Base-by-base conservation (phyloP, 2,888 invertebrate species). In the Neoaliturus tenellus region DNA sequence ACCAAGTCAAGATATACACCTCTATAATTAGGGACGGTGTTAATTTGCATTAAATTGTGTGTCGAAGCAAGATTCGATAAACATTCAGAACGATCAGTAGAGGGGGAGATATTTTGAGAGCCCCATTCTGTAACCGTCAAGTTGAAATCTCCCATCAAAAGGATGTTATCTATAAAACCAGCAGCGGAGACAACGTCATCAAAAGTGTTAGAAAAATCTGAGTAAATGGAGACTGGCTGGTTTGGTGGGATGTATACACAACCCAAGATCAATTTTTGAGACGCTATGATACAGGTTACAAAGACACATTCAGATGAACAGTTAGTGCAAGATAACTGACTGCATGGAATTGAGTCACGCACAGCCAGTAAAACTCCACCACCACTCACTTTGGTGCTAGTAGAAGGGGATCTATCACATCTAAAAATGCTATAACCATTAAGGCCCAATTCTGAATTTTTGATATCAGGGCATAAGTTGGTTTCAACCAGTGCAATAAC, bases 91-190 rank as follows among this genome's bases (percentile, higher is more conserved):
- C n/a, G n/a, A n/a, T 25, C 14, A 5, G 55, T 14, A 25, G 20
- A 20, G 20, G 23, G 20, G 3, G 23, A 20, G 55, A 5, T 14
- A 5, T 55, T 5, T 23, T 14, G 44, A 1, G 5, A 20, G 8
- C 20, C 20, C 41, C 75, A 75, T 8, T 41, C 75, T 25, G 51
- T 35, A 14, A 35, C 25, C 3, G 44, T 23, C 75, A 41, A 14
- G 25, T 73, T 73, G 20, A 73, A 73, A 12, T 73, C 35, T 3
- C 73, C 73, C 0, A 73, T n/a, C n/a, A n/a, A n/a, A n/a, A n/a
- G n/a, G n/a, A n/a, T n/a, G n/a, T n/a, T n/a, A n/a, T n/a, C n/a
- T n/a, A n/a, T n/a, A n/a, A n/a, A n/a, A n/a, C n/a, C n/a, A n/a
- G n/a, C n/a, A n/a, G n/a, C n/a, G n/a, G n/a, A n/a, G n/a, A n/a